Base-by-base conservation (phyloP, 1,140 invertebrate species). In the Diorhabda elongata region DNA sequence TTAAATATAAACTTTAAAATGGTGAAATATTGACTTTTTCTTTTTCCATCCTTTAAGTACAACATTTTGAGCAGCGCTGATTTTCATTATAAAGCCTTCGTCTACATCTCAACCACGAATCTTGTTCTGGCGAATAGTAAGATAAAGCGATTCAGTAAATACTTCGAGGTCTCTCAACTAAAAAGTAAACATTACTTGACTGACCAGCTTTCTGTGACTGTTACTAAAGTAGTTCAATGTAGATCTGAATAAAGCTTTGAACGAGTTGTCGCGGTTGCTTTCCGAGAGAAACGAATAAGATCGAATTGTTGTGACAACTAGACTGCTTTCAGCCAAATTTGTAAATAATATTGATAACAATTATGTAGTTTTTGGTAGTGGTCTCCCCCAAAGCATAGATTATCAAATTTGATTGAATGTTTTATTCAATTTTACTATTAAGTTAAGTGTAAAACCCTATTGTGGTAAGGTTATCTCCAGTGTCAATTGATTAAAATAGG, bases 401-500 rank as follows among this genome's bases (percentile, higher is more conserved):
- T 26, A 2, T 26, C 26, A 26, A n/a, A 52, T 52, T 52, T 52
- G n/a, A 52, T 52, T 52, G 6, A 52, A n/a, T 8, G 6, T 8
- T n/a, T 52, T 6, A 52, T 52, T 52, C n/a, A 52, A 52, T 52
- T 52, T 26, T 52, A 52, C 2, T 52, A 52, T 4, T 52, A 52
- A 52, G 3, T 52, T 6, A 8, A 8, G 47, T 52, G 47, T n/a
- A 52, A 3, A 52, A 3, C n/a, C 47, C 47, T 8, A n/a, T n/a
- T 52, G 47, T 47, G 42, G 61, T 3, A 43, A 43, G n/a, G 43
- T 62, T 44, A 44, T 62, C 61, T 11, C 43, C 42, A 62, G n/a
- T 52, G 47, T 52, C 4, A 8, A 52, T 52, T 52, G n/a, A 6
- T n/a, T n/a, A 8, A 52, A 52, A 52, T 52, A 8, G 6, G 47